Evolutionary conservation across 2,888 invertebrate genomes (phyloP), one percentile per base, ranked within the genome.

Genomic region (Polymixis flavicincta): DNA sequence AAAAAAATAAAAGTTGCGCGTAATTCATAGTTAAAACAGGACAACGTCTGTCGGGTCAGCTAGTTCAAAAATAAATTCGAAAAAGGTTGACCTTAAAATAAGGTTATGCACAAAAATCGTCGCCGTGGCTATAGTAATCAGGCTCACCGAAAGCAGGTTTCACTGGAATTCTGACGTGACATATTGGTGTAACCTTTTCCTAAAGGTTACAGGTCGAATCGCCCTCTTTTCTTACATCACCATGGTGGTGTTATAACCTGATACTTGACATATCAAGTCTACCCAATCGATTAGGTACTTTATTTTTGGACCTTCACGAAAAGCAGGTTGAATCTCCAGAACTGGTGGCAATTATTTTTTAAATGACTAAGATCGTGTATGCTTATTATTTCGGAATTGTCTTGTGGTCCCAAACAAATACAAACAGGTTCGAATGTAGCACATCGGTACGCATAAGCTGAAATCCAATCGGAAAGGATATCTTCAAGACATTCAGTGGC

Each of bases 121-220:
- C 14, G 9, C 6, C 2, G 17, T 52, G 1, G 17, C 9, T 32
- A 45, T 45, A 32, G 45, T 32, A 2, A 19, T 57, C 8, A 57
- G 13, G 9, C 22, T 4, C 17, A 19, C 9, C 1, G 25, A 45
- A 77, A 69, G 17, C 25, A 9, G 32, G 19, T 42, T 52, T 60
- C 14, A n/a, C 52, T 48, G 25, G 7, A 25, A 50, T 22, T 42
- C 28, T 76, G 22, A 32, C 50, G 28, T 25, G 25, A 22, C 59
- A 52, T n/a, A 60, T 68, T 48, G 52, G 2, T 37, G n/a, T 78
- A 70, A 78, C 59, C 78, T 78, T 76, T 77, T 60, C 13, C 7
- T 52, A 48, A 76, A 70, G 70, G 78, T 45, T 65, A 32, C 25
- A 45, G 52, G 17, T 63, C 37, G 28, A 17, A 32, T 50, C 28